Conservation (phyloP, 2,113 vertebrate species). For the Phrynosoma blainvillii region DNA sequence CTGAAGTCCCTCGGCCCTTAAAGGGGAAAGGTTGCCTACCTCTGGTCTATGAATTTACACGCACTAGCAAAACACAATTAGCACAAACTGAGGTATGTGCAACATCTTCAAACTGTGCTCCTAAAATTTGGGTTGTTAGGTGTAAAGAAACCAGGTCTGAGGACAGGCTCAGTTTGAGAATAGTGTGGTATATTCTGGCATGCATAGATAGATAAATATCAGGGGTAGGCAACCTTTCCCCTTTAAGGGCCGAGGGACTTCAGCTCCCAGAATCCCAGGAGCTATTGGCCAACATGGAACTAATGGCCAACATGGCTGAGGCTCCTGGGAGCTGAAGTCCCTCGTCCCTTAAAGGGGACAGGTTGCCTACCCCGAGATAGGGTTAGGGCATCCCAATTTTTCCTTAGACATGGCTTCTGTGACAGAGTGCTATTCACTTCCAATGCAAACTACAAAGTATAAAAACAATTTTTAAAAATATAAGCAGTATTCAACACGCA, state of each 20-base stretch:
- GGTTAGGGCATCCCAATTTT: too few species aligned
- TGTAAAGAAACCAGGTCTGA: not conserved
- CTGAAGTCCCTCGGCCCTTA: too few species aligned
- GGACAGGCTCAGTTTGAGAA: not conserved
- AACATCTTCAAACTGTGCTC: not conserved
- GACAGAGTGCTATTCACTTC: not conserved
- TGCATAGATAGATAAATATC: not conserved
- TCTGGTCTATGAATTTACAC: not conserved
- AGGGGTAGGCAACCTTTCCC: too few species aligned
- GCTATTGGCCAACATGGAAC: too few species aligned
- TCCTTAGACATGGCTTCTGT: not conserved
- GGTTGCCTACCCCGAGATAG: too few species aligned
- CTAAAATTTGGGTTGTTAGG: not conserved
- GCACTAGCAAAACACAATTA: not conserved
- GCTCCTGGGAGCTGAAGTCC: too few species aligned
- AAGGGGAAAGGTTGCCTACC: too few species aligned
- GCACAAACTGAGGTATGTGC: not conserved
- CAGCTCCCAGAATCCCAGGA: too few species aligned
- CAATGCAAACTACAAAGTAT: not conserved
- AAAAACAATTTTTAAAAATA: not conserved
- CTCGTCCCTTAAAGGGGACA: too few species aligned
- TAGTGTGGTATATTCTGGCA: too few species aligned
- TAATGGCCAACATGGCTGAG: too few species aligned
- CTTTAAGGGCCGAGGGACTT: too few species aligned
- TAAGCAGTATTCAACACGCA: constrained; percentile 25